These are phyloP conservation scores for Lepidotrigona ventralis DNA, from an alignment of 1,140 invertebrate genomes.

Conservation along the genomic window DNA sequence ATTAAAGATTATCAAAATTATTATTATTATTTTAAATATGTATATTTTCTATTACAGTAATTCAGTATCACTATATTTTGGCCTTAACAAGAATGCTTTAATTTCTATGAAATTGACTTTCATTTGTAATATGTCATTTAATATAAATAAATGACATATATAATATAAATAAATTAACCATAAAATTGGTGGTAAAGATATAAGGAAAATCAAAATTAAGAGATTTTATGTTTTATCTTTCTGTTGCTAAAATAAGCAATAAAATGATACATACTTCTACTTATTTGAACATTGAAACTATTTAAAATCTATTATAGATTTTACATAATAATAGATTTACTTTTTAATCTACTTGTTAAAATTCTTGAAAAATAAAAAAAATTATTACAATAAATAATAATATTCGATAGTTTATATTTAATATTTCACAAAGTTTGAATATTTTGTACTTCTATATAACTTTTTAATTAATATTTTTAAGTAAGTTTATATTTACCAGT, in stretches of 20 bases:
- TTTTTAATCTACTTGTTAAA: not conserved
- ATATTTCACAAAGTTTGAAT: not conserved
- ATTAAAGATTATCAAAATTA: slow-evolving; percentile 4
- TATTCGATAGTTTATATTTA: not conserved
- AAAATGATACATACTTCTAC: not conserved
- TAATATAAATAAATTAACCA: not conserved
- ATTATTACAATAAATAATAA: not conserved
- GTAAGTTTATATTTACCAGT: not conserved
- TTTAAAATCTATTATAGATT: no score
- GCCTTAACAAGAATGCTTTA: not conserved
- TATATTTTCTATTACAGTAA: not conserved
- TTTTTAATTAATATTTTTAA: not conserved
- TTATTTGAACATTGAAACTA: no score
- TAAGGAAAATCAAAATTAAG: not conserved
- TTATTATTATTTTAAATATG: not conserved
- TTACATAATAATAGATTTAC: no score
- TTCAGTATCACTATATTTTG: slow-evolving; percentile 14
- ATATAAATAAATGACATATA: slow-evolving; percentile 45
- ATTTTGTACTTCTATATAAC: not conserved
- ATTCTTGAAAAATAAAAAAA: not conserved
- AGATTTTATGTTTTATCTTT: no score
- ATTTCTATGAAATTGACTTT: slow-evolving; percentile 21
- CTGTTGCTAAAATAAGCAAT: not conserved
- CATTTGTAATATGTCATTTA: slow-evolving; percentile 7
- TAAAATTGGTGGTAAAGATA: slow-evolving; percentile 5